Evolutionary conservation across 2,113 vertebrate species (phyloP).

Genomic region (Eretmochelys imbricata): DNA sequence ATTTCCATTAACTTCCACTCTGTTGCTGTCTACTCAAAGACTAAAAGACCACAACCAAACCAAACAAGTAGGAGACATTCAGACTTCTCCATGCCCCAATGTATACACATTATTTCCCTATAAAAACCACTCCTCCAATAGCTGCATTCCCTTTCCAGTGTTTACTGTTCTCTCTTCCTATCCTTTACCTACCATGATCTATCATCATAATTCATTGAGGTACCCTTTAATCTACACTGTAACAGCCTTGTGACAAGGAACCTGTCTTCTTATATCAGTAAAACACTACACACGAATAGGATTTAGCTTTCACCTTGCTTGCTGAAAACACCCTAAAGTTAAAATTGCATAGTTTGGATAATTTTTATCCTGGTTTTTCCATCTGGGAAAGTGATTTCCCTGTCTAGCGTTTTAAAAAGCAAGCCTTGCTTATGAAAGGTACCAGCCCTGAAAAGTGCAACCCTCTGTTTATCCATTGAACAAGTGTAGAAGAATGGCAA

Average conservation of each 20-base stretch:
- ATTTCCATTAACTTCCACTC: background rate
- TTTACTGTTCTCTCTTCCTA: too few relatives aligned
- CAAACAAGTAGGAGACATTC: background rate
- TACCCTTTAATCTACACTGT: background rate
- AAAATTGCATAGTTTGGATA: background rate
- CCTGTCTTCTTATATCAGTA: background rate
- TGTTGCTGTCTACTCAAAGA: background rate
- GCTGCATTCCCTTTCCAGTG: background rate
- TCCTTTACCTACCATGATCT: too few relatives aligned
- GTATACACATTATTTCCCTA: background rate
- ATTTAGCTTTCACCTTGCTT: background rate
- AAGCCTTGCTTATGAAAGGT: background rate
- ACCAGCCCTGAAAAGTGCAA: background rate
- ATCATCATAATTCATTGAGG: background rate
- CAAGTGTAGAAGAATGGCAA: background rate
- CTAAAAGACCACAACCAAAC: background rate
- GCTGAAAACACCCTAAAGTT: background rate
- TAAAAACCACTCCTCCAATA: background rate
- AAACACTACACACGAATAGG: background rate
- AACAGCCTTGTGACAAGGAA: background rate
- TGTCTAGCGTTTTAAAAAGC: background rate
- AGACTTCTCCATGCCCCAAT: background rate
- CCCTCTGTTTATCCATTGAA: background rate
- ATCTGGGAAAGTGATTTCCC: background rate
- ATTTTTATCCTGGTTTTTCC: background rate